A percentile compares a stretch with the other conserved stretches of the same genome.
Conservation (phyloP, 2,888 invertebrate species). For the Cenopis cana region DNA sequence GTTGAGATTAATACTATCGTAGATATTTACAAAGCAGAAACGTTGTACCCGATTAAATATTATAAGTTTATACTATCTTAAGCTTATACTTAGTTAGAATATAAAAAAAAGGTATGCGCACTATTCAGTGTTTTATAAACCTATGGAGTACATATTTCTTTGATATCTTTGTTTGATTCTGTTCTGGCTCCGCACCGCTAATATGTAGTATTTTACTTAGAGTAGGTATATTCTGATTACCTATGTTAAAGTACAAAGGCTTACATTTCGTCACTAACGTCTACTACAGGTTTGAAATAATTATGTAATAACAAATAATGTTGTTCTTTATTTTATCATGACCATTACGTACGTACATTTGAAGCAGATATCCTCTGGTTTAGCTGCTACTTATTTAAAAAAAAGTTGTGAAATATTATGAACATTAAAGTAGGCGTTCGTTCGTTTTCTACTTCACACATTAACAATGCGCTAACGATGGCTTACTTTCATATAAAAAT, state of each 20-base stretch:
- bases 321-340: neutral
- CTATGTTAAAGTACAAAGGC: neutral
- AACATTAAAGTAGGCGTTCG: neutral
- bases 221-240: neutral
- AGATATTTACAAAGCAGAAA: conserved; percentile 43
- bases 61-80: conserved; percentile 13
- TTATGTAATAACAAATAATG: neutral
- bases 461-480: neutral
- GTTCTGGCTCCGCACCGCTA: conserved; percentile 2
- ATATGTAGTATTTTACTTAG: neutral
- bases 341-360: neutral
- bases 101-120: neutral
- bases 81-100: too few species aligned
- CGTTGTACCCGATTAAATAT: conserved; percentile 35
- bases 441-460: neutral
- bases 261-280: neutral
- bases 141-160: neutral
- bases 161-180: conserved; percentile 19
- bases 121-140: conserved; percentile 2
- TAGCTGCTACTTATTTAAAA: neutral
- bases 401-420: neutral
- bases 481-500: neutral
- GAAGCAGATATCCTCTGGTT: neutral
- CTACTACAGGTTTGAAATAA: neutral
- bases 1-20: conserved; percentile 37